Conservation (phyloP, 2,888 invertebrate species). For the Cheilosia impressa region DNA sequence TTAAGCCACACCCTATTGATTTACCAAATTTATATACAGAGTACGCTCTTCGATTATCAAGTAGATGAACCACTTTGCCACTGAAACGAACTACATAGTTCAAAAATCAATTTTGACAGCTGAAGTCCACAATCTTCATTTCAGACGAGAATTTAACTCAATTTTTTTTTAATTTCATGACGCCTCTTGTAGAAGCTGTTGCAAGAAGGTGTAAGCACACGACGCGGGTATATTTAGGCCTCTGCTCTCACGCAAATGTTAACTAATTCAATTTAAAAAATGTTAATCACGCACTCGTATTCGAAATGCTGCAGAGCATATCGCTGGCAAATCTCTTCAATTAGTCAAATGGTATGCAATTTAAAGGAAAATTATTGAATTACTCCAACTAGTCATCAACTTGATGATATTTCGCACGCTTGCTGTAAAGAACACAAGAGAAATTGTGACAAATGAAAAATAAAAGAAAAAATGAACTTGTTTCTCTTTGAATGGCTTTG, state of each 20-base stretch:
- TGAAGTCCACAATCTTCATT: no score
- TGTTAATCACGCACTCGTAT: slow-evolving; percentile 4
- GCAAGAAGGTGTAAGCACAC: no score
- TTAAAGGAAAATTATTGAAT: slow-evolving; percentile 61
- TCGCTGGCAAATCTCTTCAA: slow-evolving; percentile 50
- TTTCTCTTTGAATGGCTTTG: slow-evolving; percentile 26
- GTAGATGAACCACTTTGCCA: no score
- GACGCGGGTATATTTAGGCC: no score
- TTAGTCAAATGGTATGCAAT: slow-evolving; percentile 54
- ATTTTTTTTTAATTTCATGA: no score
- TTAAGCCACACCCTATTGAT: no score
- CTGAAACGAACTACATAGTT: no score
- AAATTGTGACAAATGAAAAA: slow-evolving; percentile 39
- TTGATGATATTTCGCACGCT: slow-evolving; percentile 69
- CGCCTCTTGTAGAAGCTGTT: no score
- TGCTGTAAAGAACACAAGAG: slow-evolving; percentile 38
- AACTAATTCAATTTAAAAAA: background rate
- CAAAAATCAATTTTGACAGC: no score
- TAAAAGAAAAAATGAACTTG: slow-evolving; percentile 15
- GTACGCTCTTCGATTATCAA: no score
- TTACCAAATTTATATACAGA: no score
- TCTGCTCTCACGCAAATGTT: background rate
- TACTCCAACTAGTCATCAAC: slow-evolving; percentile 48
- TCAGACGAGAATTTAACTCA: no score
- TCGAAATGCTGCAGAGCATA: slow-evolving; percentile 36